phyloP scores from a whole-genome alignment of 2,888 invertebrate genomes.

The Scaptomyza cyrtandrae region DNA sequence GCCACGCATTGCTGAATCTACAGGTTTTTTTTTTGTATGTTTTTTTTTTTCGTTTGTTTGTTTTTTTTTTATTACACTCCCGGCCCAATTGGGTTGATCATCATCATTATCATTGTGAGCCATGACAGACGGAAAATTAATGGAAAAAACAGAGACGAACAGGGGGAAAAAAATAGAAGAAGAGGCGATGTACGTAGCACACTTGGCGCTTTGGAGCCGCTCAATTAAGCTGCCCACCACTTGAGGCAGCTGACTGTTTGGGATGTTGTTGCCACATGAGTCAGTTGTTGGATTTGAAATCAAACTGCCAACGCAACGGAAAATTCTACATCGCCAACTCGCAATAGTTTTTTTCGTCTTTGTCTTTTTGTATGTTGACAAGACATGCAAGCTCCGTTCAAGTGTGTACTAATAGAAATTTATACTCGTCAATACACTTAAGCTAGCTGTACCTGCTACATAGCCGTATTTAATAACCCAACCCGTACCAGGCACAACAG shows the following conservation, averaged over 20 bases:
- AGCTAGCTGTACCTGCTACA: conserved; percentile 2
- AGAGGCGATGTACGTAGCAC: conserved; percentile 43
- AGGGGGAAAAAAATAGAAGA: background rate
- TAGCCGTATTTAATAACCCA: conserved; percentile 18
- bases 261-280: conserved; percentile 47
- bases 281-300: conserved; percentile 60
- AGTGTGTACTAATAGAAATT: conserved; percentile 56
- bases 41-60: conserved; percentile 20
- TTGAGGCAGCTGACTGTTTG: conserved; percentile 21
- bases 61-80: conserved; percentile 24
- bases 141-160: background rate
- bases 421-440: conserved; percentile 36
- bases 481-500: conserved; percentile 52
- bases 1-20: conserved; percentile 75
- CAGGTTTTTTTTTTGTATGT: conserved; percentile 26
- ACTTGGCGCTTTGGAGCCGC: conserved; percentile 64
- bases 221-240: conserved; percentile 77
- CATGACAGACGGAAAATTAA: conserved; percentile 58
- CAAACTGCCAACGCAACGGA: conserved; percentile 64
- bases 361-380: conserved; percentile 51
- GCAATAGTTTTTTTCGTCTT: background rate
- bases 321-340: conserved; percentile 49
- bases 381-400: conserved; percentile 59
- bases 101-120: conserved; percentile 47
- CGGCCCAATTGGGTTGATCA: conserved; percentile 56